Base-by-base conservation (phyloP, 2,888 invertebrate species). In the Anticlea derivata region DNA sequence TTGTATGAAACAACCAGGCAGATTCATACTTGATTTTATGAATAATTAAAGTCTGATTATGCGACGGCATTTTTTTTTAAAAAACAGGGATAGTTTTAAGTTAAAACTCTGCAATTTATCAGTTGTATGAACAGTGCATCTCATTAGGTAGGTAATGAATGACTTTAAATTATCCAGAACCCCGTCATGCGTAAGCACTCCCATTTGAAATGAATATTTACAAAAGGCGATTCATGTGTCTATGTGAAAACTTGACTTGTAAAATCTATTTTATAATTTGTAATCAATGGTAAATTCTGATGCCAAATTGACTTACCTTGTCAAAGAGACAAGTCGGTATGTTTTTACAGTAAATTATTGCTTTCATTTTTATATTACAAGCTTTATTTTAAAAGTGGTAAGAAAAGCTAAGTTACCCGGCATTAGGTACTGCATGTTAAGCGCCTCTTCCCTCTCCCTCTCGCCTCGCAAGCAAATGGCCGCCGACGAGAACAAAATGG, bases 381-480 rank as follows among this genome's bases (percentile, higher is more conserved):
- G 33, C 44, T 27, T 7, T 26, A 17, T 29, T 12, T 41, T 7
- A 44, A 35, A 20, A 47, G 45, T 34, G 22, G 26, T 34, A 48
- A 48, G 48, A 41, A 59, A 73, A 75, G 77, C 78, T 40, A 49
- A 67, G 70, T 82, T 94, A 97, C 97, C 97, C 92, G 97, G 97
- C 97, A 97, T 97, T 92, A 98, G 94, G 92, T 98, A 98, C 93
- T 98, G 98, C 95, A 98, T 96, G 93, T 98, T 98, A 92, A 97
- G 94, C 88, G 97, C 97, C 91, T 98, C 97, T 89, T 98, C 98
- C 86, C 96, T 94, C 91, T 97, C 97, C 80, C 96, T 94, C 92
- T 98, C 98, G 86, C 96, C 96, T 85, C 97, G 94, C 86, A 98
- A 94, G 92, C 98, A 98, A 91, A 97, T 96, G 82, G 98, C 97